Conservation (phyloP, 2,797 vertebrate species). For the Capromys pilorides region DNA sequence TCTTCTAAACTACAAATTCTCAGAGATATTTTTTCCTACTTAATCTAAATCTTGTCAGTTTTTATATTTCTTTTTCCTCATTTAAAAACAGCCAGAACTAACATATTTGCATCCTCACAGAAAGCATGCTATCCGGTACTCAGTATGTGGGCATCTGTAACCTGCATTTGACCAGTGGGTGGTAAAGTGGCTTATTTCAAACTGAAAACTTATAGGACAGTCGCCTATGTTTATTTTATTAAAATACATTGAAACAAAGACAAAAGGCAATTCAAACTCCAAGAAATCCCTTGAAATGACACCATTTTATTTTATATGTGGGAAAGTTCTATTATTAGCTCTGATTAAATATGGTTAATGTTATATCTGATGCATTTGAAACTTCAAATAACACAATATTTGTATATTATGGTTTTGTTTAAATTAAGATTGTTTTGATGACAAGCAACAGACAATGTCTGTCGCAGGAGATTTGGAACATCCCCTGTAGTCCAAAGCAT, state of each 20-base stretch:
- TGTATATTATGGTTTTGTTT: background rate
- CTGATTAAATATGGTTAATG: background rate
- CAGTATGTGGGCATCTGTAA: background rate
- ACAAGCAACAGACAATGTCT: background rate
- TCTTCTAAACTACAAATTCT: background rate
- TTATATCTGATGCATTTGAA: background rate
- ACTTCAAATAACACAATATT: background rate
- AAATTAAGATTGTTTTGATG: background rate
- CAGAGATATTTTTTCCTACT: background rate
- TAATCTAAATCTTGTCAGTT: conserved; percentile 23
- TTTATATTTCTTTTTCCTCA: background rate
- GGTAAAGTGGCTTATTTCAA: conserved; percentile 47
- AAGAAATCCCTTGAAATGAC: too few species aligned
- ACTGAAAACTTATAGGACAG: conserved; percentile 1
- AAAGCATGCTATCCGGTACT: background rate
- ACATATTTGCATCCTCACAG: background rate
- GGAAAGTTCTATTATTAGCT: background rate
- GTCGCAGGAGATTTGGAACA: background rate
- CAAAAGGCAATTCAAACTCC: background rate
- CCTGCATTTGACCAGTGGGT: conserved; percentile 17
- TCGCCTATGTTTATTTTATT: background rate
- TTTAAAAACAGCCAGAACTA: conserved; percentile 23
- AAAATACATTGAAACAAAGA: conserved; percentile 28
- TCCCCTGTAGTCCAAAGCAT: background rate
- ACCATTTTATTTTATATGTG: background rate